Base-by-base conservation (phyloP, 2,888 invertebrate genomes). In the Luperina testacea region DNA sequence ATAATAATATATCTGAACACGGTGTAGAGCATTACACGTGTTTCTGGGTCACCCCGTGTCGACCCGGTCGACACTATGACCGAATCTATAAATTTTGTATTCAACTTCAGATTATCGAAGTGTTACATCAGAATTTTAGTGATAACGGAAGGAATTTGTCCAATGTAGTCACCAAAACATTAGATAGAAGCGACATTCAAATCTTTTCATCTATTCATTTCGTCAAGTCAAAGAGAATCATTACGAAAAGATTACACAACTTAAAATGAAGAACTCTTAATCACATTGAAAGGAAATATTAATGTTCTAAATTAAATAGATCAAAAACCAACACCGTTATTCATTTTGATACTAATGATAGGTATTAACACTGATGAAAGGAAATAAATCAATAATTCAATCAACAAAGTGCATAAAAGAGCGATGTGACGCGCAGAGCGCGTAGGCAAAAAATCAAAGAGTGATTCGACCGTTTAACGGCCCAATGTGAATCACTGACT, bases 41-140 rank as follows among this genome's bases (percentile, higher is more conserved):
- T 93, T 93, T 93, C 89, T 94, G 88, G 94, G 94, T 94, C 93
- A 94, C 88, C 86, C 86, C 77, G 75, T 83, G 87, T 90, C 87
- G 89, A 90, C 88, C 87, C 85, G 78, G 78, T 59, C 75, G 84
- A 53, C 81, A 83, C 87, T 78, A 75, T 87, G 78, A 87, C 89
- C 86, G 90, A 87, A 83, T 87, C 79, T 90, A 89, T 87, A 87
- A 84, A 85, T 90, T 86, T 87, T 84, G 81, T 81, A 87, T 89
- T 88, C 83, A 74, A 77, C 75, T 61, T 74, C 48, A 69, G 57
- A 74, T 75, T 80, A 83, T 81, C 80, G 15, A 78, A 82, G 75
- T 65, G 38, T 80, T 67, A 63, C 71, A 83, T 81, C 80, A 72
- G 45, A 59, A 72, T 77, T 72, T 67, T 57, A 59, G 17, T 57